Evolutionary conservation across 2,888 invertebrate species (phyloP), one percentile per base, ranked within the genome.

Genomic region (Drosophila flavopinicola): DNA sequence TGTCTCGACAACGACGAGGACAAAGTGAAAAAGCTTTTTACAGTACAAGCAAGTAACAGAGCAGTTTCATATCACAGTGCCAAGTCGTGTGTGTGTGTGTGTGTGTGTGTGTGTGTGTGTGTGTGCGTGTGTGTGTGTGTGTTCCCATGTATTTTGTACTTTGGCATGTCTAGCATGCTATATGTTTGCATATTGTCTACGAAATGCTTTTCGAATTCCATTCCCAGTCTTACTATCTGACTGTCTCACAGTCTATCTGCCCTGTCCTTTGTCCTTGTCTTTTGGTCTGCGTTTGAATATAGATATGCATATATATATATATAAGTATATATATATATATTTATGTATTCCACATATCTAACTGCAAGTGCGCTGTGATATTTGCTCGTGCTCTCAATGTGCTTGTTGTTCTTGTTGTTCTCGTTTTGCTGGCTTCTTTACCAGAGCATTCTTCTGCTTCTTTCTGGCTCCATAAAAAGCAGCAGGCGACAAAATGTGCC

Each of bases 171-270:
- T 65, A 66, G 85, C 63, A 66, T 68, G 63, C 80, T 59, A 71
- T 87, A 78, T 82, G 85, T 85, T 75, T 75, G 86, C 84, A 78
- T 80, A 77, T 85, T 82, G 87, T 85, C 87, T 80, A 51, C 65
- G 85, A 80, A 84, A 70, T 83, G 76, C 75, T 66, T 67, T 82
- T 65, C 66, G 49, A 71, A 53, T 75, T 53, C 38, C 41, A 47
- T 47, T 52, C 74, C 54, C 35, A 49, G 82, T 66, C 63, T 61
- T 47, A 52, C 69, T 44, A 41, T 56, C 59, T 57, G 57, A 38
- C 49, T 59, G 59, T 54, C 48, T 27, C 33, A 45, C 44, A 23
- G 49, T 37, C 29, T n/a, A 48, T 60, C 48, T 33, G 6, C 6
- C 7, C 9, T 35, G 17, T 15, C 17, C 27, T 24, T 45, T 3